Conservation (phyloP, 2,888 invertebrate species). For the Bimastos eiseni region DNA sequence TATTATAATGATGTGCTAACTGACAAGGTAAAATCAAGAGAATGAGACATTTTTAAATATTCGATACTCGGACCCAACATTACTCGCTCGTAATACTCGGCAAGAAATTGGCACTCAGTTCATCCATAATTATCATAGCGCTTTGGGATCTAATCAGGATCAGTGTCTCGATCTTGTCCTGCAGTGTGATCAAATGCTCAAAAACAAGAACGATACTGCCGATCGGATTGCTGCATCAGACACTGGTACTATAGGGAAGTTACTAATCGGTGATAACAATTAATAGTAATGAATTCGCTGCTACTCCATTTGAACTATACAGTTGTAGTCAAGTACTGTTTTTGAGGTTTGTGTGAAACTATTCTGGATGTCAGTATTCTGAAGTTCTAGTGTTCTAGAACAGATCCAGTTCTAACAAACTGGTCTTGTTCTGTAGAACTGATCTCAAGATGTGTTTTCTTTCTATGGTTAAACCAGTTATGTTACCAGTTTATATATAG, state of each 20-base stretch:
- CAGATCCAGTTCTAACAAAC: background rate
- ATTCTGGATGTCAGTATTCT: background rate
- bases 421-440: background rate
- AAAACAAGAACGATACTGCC: background rate
- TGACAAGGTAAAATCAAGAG: too few species aligned
- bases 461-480: background rate
- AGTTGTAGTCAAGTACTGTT: background rate
- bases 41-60: too few species aligned
- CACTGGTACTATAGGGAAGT: too few species aligned
- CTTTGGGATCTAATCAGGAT: too few species aligned
- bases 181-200: background rate
- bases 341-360: background rate
- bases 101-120: too few species aligned
- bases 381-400: background rate
- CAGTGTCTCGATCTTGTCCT: background rate
- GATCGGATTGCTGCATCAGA: background rate
- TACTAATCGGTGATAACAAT: too few species aligned
- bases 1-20: too few species aligned
- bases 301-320: background rate
- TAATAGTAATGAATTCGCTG: background rate
- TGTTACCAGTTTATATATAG: background rate
- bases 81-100: too few species aligned
- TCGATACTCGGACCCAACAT: too few species aligned
- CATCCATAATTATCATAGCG: too few species aligned
- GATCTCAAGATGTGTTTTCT: background rate